phyloP scores from a whole-genome alignment of 2,113 vertebrate genomes.

The Anguilla japonica region DNA sequence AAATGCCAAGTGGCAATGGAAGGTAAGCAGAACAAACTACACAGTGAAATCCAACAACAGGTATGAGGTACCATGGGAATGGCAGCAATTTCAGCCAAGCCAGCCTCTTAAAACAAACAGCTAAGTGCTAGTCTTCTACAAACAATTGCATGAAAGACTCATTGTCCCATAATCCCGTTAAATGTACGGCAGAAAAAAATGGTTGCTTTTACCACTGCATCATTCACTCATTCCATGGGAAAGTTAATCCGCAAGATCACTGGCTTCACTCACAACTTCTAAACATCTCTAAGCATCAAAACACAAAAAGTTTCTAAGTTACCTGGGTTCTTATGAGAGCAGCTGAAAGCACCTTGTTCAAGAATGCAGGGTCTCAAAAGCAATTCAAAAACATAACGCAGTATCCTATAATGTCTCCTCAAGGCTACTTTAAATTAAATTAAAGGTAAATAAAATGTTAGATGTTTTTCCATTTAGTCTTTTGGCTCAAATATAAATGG shows the following conservation, averaged over 20 bases:
- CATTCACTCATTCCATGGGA: constrained; percentile 56
- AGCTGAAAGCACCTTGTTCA: neutral
- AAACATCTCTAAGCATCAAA: constrained; percentile 9
- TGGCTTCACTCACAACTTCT: neutral
- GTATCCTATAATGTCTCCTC: neutral
- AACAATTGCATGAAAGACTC: constrained; percentile 67
- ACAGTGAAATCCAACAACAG: constrained; percentile 9
- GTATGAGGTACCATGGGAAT: constrained; percentile 10
- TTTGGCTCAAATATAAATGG: neutral
- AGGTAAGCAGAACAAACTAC: constrained; percentile 9
- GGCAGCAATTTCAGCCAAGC: constrained; percentile 3
- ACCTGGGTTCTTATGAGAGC: neutral
- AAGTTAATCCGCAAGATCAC: constrained; percentile 51
- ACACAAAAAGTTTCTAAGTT: neutral
- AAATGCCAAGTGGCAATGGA: neutral
- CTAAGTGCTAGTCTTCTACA: constrained; percentile 45
- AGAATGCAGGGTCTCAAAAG: neutral
- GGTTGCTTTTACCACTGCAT: constrained; percentile 52
- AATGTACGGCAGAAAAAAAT: constrained; percentile 62
- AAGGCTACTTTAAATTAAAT: neutral
- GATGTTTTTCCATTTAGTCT: neutral
- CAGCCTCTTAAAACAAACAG: constrained; percentile 5
- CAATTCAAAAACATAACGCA: neutral
- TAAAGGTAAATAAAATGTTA: neutral
- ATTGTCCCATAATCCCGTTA: constrained; percentile 67